Conservation (phyloP, 2,797 vertebrate species). For the Gymnoscopelus braueri region DNA sequence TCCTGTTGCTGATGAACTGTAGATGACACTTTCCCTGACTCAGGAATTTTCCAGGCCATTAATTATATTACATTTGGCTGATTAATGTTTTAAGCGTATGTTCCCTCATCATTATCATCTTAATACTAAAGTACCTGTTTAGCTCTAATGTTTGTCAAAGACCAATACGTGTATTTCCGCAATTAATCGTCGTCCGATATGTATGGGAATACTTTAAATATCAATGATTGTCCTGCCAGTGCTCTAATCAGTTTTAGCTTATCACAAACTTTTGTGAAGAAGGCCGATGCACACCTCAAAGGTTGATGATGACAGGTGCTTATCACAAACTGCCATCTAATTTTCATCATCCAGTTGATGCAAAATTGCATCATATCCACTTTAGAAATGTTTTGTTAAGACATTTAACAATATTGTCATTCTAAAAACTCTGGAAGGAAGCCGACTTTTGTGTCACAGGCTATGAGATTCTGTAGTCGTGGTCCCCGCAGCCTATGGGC, state of each 20-base stretch:
- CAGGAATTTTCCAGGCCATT: slow-evolving; percentile 8
- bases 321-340: not conserved
- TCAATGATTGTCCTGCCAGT: slow-evolving; percentile 14
- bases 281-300: not conserved
- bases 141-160: slow-evolving; percentile 43
- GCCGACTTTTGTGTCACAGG: too few species aligned
- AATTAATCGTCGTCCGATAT: slow-evolving; percentile 31
- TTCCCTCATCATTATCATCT: slow-evolving; percentile 34
- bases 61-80: slow-evolving; percentile 32
- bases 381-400: not conserved
- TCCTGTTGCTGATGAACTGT: slow-evolving; percentile 22
- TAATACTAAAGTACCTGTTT: slow-evolving; percentile 40
- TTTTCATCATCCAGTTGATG: slow-evolving; percentile 36
- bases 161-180: slow-evolving; percentile 15
- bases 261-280: slow-evolving; percentile 10
- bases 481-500: too few species aligned
- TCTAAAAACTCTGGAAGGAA: too few species aligned
- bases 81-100: slow-evolving; percentile 40
- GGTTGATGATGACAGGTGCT: too few species aligned
- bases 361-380: slow-evolving; percentile 36
- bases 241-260: slow-evolving; percentile 17
- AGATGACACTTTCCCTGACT: not conserved
- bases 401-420: too few species aligned
- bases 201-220: slow-evolving; percentile 30
- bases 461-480: too few species aligned